Conservation (phyloP, 2,888 invertebrate species). For the Abscondita cerata region DNA sequence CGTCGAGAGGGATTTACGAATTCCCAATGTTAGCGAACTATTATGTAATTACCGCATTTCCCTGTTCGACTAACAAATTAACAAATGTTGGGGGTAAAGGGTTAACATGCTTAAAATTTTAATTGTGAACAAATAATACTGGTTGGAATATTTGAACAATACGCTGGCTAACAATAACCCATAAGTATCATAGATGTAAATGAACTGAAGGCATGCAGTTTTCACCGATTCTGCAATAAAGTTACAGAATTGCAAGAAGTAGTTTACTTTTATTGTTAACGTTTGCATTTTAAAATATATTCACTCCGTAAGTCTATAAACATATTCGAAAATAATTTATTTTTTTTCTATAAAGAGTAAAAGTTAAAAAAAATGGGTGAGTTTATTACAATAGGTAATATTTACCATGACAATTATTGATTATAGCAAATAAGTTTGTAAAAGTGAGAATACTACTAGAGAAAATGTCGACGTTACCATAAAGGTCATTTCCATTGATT, state of each 20-base stretch:
- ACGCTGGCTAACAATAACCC: slow-evolving; percentile 48
- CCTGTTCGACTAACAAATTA: slow-evolving; percentile 51
- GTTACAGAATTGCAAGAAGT: slow-evolving; percentile 49
- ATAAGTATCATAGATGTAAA: slow-evolving; percentile 42
- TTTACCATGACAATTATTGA: no score
- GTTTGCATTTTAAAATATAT: slow-evolving; percentile 29
- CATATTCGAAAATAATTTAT: slow-evolving; percentile 8
- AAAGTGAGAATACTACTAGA: no score
- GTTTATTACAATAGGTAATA: no score
- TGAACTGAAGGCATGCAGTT: slow-evolving; percentile 43
- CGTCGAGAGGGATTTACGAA: slow-evolving; percentile 13
- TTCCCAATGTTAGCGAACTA: slow-evolving; percentile 28
- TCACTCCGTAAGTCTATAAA: slow-evolving; percentile 1
- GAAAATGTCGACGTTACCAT: no score
- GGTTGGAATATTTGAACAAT: slow-evolving; percentile 46
- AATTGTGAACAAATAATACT: slow-evolving; percentile 60
- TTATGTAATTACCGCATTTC: slow-evolving; percentile 45
- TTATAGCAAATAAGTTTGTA: no score
- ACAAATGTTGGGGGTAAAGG: slow-evolving; percentile 55
- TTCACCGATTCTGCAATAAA: slow-evolving; percentile 52
- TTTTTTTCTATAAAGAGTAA: not conserved
- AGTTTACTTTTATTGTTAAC: slow-evolving; percentile 35
- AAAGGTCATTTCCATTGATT: no score
- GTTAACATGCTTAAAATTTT: slow-evolving; percentile 61
- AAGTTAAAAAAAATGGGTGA: no score